Evolutionary conservation across 2,888 invertebrate genomes (phyloP), one percentile per base, ranked within the genome.

Genomic region (Hecatera dysodea): DNA sequence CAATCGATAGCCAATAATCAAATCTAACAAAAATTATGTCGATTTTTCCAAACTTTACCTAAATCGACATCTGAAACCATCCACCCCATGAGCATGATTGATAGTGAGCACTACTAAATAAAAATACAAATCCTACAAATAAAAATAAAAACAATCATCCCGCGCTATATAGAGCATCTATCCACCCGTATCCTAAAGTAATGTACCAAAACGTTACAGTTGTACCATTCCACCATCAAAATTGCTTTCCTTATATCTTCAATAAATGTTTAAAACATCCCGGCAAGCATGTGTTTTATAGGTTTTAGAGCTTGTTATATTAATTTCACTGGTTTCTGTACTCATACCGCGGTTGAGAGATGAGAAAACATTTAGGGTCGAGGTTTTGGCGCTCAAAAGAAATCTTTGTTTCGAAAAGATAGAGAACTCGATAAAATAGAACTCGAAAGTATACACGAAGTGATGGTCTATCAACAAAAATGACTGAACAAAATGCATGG

Each of bases 211-310:
- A 91, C 85, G 89, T 88, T 91, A 89, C 90, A 90, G 90, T 91
- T 91, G 92, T 91, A 90, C 90, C 91, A 89, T 93, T 93, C 87
- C 88, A 92, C 91, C 92, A 93, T 93, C 92, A 93, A 94, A 94
- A 95, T 94, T 93, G 94, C 92, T 93, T 94, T 93, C 90, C 91
- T 93, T 93, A 92, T 93, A 93, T 92, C 93, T 93, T 90, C 92
- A 93, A 93, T 93, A 94, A 94, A 94, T 94, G 93, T 94, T 94
- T 94, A 92, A 94, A 94, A 93, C 92, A 94, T 92, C 84, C 90
- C 86, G 85, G 93, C 92, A 93, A 95, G 94, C 95, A 95, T 95
- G 95, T 95, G 94, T 95, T 95, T 95, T 95, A 95, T 95, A 89
- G 91, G 85, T 91, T 93, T 93, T 92, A 95, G 92, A 90, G 93